phyloP scores from a whole-genome alignment of 2,113 vertebrate genomes.

The Motacilla tschutschensis region DNA sequence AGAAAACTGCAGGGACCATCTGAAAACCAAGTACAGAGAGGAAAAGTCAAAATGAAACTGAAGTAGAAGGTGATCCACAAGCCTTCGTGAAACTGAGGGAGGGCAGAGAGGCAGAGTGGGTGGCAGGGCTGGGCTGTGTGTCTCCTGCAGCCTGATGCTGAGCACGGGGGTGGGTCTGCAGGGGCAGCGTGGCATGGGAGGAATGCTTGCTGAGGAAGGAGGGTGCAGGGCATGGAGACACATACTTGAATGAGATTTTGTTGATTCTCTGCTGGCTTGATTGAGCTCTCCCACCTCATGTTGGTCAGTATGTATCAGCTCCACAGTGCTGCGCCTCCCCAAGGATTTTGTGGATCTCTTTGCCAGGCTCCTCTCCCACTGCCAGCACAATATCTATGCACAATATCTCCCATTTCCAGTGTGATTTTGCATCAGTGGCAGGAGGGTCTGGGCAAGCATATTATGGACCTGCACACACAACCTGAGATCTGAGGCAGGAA shows the following conservation, averaged over 20 bases:
- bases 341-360: neutral
- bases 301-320: rapidly evolving
- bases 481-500: neutral
- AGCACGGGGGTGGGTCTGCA: neutral
- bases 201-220: neutral
- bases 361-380: neutral
- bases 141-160: neutral
- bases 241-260: neutral
- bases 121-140: neutral
- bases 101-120: neutral
- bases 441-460: neutral
- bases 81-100: neutral
- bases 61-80: neutral
- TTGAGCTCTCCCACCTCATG: neutral
- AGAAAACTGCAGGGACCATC: neutral
- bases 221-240: neutral
- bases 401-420: neutral
- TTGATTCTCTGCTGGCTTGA: neutral
- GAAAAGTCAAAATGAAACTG: neutral
- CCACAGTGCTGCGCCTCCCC: neutral
- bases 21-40: neutral
- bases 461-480: neutral
- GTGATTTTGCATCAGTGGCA: neutral
- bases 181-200: rapidly evolving
- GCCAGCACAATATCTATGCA: neutral